Evolutionary conservation across 2,888 invertebrate genomes (phyloP), one percentile per base, ranked within the genome.

Genomic region (Thecophora atra): DNA sequence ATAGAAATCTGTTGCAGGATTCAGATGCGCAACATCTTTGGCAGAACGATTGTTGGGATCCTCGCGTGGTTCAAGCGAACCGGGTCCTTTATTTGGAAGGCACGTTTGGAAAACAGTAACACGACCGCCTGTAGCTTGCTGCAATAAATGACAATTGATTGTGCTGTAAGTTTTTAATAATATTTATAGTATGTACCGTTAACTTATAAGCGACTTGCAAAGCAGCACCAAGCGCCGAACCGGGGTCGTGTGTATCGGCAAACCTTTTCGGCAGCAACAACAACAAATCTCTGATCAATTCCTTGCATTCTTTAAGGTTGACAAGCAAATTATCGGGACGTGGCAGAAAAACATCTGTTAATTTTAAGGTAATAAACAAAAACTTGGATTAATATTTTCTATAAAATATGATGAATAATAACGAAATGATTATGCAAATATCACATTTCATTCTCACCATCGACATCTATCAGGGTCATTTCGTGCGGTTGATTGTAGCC

Each of bases 1-100:
- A 88, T 97, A 97, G 88, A 98, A 99, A 87, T 99, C 99, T 1
- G 96, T 98, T 3, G 96, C 96, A 0, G 99, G 98, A 86, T 95
- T 96, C 76, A 98, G 87, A 83, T 96, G 94, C 0, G 92, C 91
- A 51, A 94, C 93, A 76, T 97, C 96, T 83, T 94, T 93, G 8
- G 92, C 90, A 2, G 92, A 90, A 60, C 96, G 89, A 77, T 94
- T 92, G 82, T 93, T 94, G 0, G 97, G 94, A 86, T 98, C 95
- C 88, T 99, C 98, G 78, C 92, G 90, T 13, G 92, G 87, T 76
- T 91, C 92, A 79, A 99, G 88, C 4, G 94, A 91, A 63, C 99
- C 99, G 0, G 97, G 96, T 1, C 99, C 96, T 72, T 92, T 84
- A 80, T 93, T 94, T 2, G 95, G 94, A 82, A 99, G 88, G 83